Evolutionary conservation across 2,888 invertebrate genomes (phyloP), one percentile per base, ranked within the genome.

Genomic region (Euzophera pinguis): DNA sequence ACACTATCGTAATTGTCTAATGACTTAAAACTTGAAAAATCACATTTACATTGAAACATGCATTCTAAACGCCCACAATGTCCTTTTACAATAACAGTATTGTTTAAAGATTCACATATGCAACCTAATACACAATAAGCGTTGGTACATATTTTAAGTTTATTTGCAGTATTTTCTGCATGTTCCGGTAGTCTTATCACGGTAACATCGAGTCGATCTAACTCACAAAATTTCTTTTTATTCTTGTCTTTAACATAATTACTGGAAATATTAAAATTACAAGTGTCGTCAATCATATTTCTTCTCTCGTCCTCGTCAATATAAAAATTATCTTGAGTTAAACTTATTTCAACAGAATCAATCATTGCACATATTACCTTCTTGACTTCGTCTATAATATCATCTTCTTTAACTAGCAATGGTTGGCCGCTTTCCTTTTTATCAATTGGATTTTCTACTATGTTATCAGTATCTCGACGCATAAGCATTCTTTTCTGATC

Each of bases 1-100:
- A 67, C 64, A 37, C 57, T 60, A 51, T 78, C 71, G 48, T 76
- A 62, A n/a, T 67, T 67, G 53, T 77, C 72, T 3, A 65, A 69
- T 59, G 61, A 60, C 65, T 69, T 81, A 63, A 73, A 77, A 47
- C 73, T 78, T 10, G 77, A 69, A 63, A 78, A 78, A 61, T 82
- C 79, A 71, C 91, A 91, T 64, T 75, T 81, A 61, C 91, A 91
- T 53, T 73, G 65, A 63, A 93, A 92, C 91, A 93, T 93, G 65
- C 93, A 93, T 48, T 92, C 87, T 0, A 86, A 65, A 45, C 90
- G 87, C 9, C 93, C 92, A 67, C 95, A 95, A 69, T 95, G 95
- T 53, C 89, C 81, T 58, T 84, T 89, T 34, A 86, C 59, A 17
- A 84, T 80, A 53, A 80, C 71, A 12, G 78, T 74, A 55, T 86